A percentile compares a stretch with the other conserved stretches of the same genome.
phyloP scores from a whole-genome alignment of 1,140 invertebrate species.

The Phymastichus coffea region DNA sequence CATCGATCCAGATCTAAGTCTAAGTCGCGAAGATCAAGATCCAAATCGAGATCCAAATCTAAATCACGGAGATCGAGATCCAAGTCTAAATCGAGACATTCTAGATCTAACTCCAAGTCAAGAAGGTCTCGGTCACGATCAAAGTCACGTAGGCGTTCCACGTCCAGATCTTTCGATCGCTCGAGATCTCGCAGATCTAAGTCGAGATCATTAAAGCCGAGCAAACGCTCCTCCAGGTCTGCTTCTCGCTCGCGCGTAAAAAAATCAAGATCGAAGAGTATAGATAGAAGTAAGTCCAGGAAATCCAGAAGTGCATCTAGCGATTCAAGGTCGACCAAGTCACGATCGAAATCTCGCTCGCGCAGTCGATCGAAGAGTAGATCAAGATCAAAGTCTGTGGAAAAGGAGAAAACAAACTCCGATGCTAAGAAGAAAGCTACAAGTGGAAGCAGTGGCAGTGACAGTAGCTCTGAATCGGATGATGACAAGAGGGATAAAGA shows the following conservation, averaged over 20 bases:
- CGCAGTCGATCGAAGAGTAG: constrained; percentile 40
- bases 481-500: constrained; percentile 55
- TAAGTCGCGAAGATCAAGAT: constrained; percentile 38
- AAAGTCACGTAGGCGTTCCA: constrained; percentile 39
- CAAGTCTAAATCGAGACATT: constrained; percentile 41
- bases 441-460: constrained; percentile 46
- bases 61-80: constrained; percentile 38
- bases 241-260: constrained; percentile 42
- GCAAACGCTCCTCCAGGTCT: constrained; percentile 36
- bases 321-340: constrained; percentile 48
- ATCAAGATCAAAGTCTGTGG: constrained; percentile 48
- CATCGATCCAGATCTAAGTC: constrained; percentile 38
- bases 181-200: constrained; percentile 43
- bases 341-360: constrained; percentile 43
- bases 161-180: constrained; percentile 39
- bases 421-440: constrained; percentile 46
- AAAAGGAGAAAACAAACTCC: constrained; percentile 53
- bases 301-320: constrained; percentile 50
- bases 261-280: constrained; percentile 49
- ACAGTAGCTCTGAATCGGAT: constrained; percentile 50
- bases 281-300: constrained; percentile 47
- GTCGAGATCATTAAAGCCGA: constrained; percentile 38
- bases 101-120: constrained; percentile 40
- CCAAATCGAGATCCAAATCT: constrained; percentile 41
- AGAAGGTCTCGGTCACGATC: constrained; percentile 50